These are phyloP conservation scores for Scotopteryx bipunctaria DNA, from an alignment of 2,888 invertebrate species.

Conservation along the genomic window DNA sequence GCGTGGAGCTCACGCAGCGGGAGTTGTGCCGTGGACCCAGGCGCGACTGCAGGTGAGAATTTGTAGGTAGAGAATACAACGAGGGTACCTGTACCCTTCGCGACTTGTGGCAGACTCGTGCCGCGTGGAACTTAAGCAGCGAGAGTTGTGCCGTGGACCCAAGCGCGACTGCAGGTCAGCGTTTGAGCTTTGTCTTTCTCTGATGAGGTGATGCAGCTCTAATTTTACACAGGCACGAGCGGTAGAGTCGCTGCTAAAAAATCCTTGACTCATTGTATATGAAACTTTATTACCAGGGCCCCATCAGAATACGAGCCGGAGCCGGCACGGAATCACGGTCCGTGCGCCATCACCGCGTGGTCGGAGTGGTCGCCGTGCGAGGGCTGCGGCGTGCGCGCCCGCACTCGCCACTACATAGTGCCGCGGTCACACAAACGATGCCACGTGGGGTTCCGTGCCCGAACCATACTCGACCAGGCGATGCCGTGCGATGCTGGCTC, in stretches of 20 bases:
- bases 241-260: too few relatives aligned
- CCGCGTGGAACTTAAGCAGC: constrained; percentile 82
- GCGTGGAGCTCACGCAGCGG: constrained; percentile 82
- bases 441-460: constrained; percentile 69
- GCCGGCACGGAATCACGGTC: constrained; percentile 64
- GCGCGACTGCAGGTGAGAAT: constrained; percentile 68
- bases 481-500: constrained; percentile 73
- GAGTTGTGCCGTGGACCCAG: constrained; percentile 77
- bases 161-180: constrained; percentile 72
- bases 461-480: constrained; percentile 70
- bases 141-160: constrained; percentile 76
- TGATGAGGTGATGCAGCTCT: too few relatives aligned
- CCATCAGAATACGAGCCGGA: constrained; percentile 77
- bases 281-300: constrained; percentile 47
- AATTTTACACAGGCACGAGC: too few relatives aligned
- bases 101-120: constrained; percentile 84
- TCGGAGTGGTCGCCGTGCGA: constrained; percentile 89
- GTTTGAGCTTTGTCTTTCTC: too few relatives aligned
- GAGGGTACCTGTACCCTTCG: constrained; percentile 78
- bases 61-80: constrained; percentile 68
- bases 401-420: constrained; percentile 86
- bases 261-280: background rate
- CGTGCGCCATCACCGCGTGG: constrained; percentile 89
- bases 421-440: constrained; percentile 86
- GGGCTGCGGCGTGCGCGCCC: constrained; percentile 87